Evolutionary conservation across 1,140 invertebrate species (phyloP), one percentile per base, ranked within the genome.

Genomic region (Manduca sexta): DNA sequence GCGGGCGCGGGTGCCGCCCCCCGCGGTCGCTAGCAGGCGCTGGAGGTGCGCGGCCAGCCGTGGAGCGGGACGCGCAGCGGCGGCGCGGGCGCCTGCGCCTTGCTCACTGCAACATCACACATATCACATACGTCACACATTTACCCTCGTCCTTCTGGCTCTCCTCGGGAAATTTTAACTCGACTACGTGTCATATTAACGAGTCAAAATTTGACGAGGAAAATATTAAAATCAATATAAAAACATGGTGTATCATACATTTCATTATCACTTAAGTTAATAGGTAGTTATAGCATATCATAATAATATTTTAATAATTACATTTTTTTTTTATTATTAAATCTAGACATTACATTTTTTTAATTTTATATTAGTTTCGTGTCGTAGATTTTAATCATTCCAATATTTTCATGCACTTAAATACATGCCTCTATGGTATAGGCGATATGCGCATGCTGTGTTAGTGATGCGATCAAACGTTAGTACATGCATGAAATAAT

Each of bases 11-110:
- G 50, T 40, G 74, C 79, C 74, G 74, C 79, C 74, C 70, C 74
- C 68, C 67, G 55, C 67, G 59, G 55, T 56, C 67, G 79, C 76
- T 83, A 83, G 79, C 79, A 83, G 40, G 76, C 79, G 63, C 68
- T 73, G 38, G 75, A 79, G 4, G 79, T 80, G 55, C 72, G 69
- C 43, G 71, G 53, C 75, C 76, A 79, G 37, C 79, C 76, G 37
- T 61, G 67, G 52, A 83, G 72, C 54, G 74, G 70, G 42, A 81
- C 52, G 15, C 52, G 56, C 54, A 83, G 67, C 52, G 80, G 80
- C 46, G 80, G 80, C 64, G 66, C 69, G 51, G 80, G 80, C 59
- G 80, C 80, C 49, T 57, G 77, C 53, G 77, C 72, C 64, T 81
- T 84, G 58, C 60, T 66, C 61, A 52, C 70, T 69, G 60, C 13